Percentiles rank a stretch among this genome's conserved stretches.
These are phyloP conservation scores for Hucho hucho DNA, from an alignment of 2,113 vertebrate genomes.

Conservation along the genomic window DNA sequence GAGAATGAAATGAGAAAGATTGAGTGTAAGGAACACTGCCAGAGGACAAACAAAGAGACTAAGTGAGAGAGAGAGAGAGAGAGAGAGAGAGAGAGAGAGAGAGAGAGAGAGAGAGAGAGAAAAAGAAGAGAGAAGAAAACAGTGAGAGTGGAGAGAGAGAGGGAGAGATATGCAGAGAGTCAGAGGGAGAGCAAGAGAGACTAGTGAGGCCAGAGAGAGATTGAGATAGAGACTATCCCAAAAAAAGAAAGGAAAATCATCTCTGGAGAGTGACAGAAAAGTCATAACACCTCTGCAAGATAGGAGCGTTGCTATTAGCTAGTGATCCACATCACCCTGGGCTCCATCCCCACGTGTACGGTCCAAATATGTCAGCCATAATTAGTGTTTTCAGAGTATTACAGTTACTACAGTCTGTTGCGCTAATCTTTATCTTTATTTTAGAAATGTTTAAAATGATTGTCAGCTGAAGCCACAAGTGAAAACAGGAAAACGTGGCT, in stretches of 20 bases:
- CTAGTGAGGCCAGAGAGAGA: neutral
- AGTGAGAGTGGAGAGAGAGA: too few species aligned
- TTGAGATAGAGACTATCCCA: neutral
- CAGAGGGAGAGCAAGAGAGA: neutral
- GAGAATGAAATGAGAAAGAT: neutral
- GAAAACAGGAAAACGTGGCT: neutral
- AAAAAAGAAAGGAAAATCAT: neutral
- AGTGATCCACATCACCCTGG: neutral
- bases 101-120: too few species aligned
- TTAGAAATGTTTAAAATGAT: neutral
- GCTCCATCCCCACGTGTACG: neutral
- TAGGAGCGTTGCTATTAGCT: neutral
- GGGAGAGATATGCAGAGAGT: too few species aligned
- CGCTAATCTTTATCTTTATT: constrained; percentile 7
- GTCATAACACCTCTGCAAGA: neutral
- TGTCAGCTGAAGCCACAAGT: neutral
- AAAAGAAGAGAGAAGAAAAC: too few species aligned
- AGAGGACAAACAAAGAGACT: neutral
- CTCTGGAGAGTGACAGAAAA: neutral
- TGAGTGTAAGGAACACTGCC: neutral
- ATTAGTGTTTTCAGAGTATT: constrained; percentile 45
- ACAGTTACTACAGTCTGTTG: constrained; percentile 18
- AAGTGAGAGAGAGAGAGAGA: neutral
- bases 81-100: neutral
- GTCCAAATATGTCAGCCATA: constrained; percentile 35